phyloP scores from a whole-genome alignment of 2,797 vertebrate genomes.

The Crocodylus rhombifer region DNA sequence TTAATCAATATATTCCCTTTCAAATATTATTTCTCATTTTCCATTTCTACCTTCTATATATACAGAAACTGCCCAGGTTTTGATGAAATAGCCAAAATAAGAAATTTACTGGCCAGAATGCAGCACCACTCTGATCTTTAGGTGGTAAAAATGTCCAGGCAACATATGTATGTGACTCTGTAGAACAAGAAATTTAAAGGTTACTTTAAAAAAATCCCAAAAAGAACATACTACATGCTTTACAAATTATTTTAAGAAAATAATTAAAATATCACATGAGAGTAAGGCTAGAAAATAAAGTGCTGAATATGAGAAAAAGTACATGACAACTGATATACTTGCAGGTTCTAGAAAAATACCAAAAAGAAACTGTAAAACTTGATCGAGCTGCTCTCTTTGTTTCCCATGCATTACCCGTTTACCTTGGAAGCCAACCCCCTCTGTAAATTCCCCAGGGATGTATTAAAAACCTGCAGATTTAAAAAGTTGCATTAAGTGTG shows the following conservation, averaged over 20 bases:
- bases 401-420: conserved; percentile 79
- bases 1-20: conserved; percentile 97
- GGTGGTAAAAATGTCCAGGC: conserved; percentile 97
- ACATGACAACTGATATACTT: conserved; percentile 70
- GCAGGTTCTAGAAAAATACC: conserved; percentile 78
- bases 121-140: conserved; percentile 94
- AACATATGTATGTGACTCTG: conserved; percentile 92
- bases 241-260: conserved; percentile 81
- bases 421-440: conserved; percentile 74
- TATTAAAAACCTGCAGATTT: conserved; percentile 83
- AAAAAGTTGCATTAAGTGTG: conserved; percentile 85
- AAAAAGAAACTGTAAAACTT: conserved; percentile 68
- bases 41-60: conserved; percentile 96
- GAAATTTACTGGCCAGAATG: conserved; percentile 97
- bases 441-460: conserved; percentile 79
- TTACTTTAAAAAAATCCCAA: conserved; percentile 79
- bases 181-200: conserved; percentile 89
- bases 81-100: conserved; percentile 96
- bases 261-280: conserved; percentile 81
- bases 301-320: conserved; percentile 84
- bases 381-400: conserved; percentile 66
- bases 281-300: conserved; percentile 88
- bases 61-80: conserved; percentile 94
- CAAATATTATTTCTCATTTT: conserved; percentile 95
- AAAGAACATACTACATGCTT: conserved; percentile 83